Evolutionary conservation across 2,888 invertebrate species (phyloP).

Genomic region (Acholoe squamosa): DNA sequence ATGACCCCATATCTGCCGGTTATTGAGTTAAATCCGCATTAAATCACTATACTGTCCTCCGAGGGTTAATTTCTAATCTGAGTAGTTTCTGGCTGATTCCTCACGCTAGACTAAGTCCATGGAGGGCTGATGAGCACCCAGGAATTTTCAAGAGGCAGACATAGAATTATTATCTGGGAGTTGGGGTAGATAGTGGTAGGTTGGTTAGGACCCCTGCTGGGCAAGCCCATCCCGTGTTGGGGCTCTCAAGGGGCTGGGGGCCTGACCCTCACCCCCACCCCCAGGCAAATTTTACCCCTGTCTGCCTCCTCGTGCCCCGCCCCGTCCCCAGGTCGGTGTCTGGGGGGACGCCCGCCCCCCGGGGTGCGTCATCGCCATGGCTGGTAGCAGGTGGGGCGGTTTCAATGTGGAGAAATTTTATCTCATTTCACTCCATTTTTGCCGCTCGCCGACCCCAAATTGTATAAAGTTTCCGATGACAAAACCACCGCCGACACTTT

Average conservation of each 20-base stretch:
- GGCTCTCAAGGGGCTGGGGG: conserved; percentile 6
- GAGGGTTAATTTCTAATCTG: conserved; percentile 18
- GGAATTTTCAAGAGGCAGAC: conserved; percentile 37
- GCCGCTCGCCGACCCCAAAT: conserved; percentile 38
- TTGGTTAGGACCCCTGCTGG: conserved; percentile 11
- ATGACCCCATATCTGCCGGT: neutral
- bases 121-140: neutral
- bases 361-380: neutral
- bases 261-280: neutral
- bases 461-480: conserved; percentile 51
- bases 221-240: conserved; percentile 10
- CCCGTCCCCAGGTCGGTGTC: conserved; percentile 22
- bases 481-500: conserved; percentile 49
- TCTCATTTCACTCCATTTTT: conserved; percentile 40
- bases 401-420: conserved; percentile 58
- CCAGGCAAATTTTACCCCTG: conserved; percentile 50
- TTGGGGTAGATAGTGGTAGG: neutral
- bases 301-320: neutral
- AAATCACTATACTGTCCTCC: no score
- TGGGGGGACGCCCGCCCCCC: conserved; percentile 30
- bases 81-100: neutral
- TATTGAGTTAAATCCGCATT: no score
- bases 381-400: conserved; percentile 4
- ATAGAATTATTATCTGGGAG: conserved; percentile 42
- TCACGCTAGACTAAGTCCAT: neutral